Evolutionary conservation across 1,140 invertebrate species (phyloP).

Genomic region (Musca vetustissima): DNA sequence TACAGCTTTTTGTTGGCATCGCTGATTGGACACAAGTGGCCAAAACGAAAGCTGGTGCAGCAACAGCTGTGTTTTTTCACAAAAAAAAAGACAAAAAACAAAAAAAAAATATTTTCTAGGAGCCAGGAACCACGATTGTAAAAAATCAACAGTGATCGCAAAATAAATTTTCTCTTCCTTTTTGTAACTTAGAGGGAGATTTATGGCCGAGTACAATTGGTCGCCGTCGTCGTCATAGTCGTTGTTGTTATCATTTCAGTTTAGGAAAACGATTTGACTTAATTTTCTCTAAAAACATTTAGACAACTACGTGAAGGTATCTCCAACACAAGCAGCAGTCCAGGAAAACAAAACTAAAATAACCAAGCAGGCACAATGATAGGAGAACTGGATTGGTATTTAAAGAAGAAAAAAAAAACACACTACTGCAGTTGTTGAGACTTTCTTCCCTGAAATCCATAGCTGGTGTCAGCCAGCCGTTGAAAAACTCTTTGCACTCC

Average conservation of each 20-base stretch:
- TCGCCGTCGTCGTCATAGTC: slow-evolving; percentile 30
- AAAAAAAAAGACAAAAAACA: too few relatives aligned
- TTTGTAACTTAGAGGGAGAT: background rate
- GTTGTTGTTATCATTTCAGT: slow-evolving; percentile 40
- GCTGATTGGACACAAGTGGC: background rate
- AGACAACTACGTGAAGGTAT: slow-evolving; percentile 34
- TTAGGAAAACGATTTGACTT: slow-evolving; percentile 54
- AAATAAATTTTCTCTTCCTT: slow-evolving; percentile 6
- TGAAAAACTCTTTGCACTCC: background rate
- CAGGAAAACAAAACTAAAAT: background rate
- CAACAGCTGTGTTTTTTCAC: background rate
- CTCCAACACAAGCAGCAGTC: slow-evolving; percentile 35
- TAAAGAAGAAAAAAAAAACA: background rate
- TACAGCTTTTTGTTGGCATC: background rate
- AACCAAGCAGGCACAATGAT: slow-evolving; percentile 14
- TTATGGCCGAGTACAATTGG: too few relatives aligned
- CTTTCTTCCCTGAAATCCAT: background rate
- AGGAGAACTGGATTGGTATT: background rate
- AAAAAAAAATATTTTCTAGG: slow-evolving; percentile 25
- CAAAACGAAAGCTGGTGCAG: background rate
- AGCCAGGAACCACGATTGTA: slow-evolving; percentile 24
- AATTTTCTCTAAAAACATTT: slow-evolving; percentile 48
- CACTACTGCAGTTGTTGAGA: background rate
- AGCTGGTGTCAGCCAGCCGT: too few relatives aligned
- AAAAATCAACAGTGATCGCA: slow-evolving; percentile 28